Conservation (phyloP, 1,140 invertebrate genomes). For the Tigriopus japonicus region DNA sequence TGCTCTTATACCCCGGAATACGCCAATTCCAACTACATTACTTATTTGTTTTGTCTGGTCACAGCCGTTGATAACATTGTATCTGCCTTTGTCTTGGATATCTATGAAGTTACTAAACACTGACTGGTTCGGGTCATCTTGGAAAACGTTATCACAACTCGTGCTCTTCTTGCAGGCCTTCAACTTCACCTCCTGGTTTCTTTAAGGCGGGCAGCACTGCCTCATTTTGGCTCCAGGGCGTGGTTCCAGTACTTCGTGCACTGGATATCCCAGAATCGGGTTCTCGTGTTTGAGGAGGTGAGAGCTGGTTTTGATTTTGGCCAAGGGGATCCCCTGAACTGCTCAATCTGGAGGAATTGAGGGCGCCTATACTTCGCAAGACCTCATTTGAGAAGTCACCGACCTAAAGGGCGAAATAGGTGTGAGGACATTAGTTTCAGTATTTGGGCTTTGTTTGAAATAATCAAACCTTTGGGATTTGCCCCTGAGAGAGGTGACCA, state of each 20-base stretch:
- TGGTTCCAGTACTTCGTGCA: neutral
- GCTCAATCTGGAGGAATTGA: neutral
- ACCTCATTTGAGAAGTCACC: neutral
- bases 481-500: neutral
- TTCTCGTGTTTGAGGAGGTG: neutral
- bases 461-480: neutral
- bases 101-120: no score
- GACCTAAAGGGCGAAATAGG: neutral
- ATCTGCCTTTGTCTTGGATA: no score
- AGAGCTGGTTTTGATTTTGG: neutral
- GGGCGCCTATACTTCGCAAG: neutral
- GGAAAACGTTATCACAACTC: no score
- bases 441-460: neutral
- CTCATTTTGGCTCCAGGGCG: neutral
- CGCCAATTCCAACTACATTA: no score
- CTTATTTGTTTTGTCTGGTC: no score
- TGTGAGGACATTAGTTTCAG: neutral
- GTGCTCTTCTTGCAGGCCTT: no score
- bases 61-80: no score
- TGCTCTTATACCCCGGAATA: no score
- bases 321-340: neutral
- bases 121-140: no score
- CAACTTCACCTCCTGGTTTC: no score
- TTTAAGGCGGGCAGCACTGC: no score
- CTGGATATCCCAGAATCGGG: conserved; percentile 1